A percentile compares a stretch with the other conserved stretches of the same genome.
Evolutionary conservation across 2,888 invertebrate genomes (phyloP).

Genomic region (Ochropacha duplaris): DNA sequence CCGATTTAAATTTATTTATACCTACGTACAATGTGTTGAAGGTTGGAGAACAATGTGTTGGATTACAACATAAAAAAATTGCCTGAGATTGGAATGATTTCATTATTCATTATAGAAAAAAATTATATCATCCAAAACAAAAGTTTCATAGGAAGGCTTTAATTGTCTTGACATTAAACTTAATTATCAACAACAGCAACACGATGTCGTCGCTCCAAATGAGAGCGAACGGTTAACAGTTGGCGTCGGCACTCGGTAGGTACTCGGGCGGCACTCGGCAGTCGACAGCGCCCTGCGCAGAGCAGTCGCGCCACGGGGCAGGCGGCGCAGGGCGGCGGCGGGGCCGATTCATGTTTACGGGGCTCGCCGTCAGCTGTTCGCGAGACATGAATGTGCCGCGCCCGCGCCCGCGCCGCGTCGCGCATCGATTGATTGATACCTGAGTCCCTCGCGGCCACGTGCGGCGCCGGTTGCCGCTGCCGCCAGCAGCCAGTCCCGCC

Average conservation of each 20-base stretch:
- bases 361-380: slow-evolving; percentile 79
- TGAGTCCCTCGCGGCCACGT: slow-evolving; percentile 47
- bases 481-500: slow-evolving; percentile 41
- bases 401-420: slow-evolving; percentile 62
- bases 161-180: background rate
- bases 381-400: slow-evolving; percentile 76
- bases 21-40: no score
- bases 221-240: background rate
- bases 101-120: no score
- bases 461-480: slow-evolving; percentile 33
- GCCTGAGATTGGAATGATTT: no score
- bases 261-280: no score
- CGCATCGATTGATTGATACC: slow-evolving; percentile 80
- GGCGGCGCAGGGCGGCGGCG: slow-evolving; percentile 27
- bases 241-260: no score
- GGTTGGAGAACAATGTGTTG: no score
- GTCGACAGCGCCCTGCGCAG: slow-evolving; percentile 44
- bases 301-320: slow-evolving; percentile 39
- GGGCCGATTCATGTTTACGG: slow-evolving; percentile 79
- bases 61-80: no score
- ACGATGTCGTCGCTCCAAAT: background rate
- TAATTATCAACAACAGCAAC: background rate
- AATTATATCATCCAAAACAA: no score
- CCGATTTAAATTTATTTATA: no score
- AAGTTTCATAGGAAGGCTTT: no score